Conservation (phyloP, 2,797 vertebrate genomes). For the Scomberomorus guttatus region DNA sequence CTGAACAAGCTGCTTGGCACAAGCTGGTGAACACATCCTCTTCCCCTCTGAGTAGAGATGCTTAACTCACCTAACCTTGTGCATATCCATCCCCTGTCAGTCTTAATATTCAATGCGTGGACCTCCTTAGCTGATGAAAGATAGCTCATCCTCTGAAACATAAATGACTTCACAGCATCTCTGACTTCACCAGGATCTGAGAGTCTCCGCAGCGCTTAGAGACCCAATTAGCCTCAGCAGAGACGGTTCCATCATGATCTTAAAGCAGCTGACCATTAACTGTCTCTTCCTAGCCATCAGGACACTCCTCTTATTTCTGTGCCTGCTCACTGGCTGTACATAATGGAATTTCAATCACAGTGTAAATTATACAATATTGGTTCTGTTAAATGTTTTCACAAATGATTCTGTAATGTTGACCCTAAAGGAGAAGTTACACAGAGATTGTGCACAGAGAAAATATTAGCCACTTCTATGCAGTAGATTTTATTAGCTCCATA, state of each 20-base stretch:
- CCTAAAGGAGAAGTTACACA: conserved; percentile 4
- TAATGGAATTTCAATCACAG: conserved; percentile 11
- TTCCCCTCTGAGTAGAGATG: conserved; percentile 13
- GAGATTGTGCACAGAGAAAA: not conserved
- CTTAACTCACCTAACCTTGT: conserved; percentile 25
- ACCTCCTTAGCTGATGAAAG: conserved; percentile 33
- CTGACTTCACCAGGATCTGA: conserved; percentile 32
- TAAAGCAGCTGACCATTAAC: conserved; percentile 45
- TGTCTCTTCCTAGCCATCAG: conserved; percentile 2
- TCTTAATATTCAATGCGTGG: not conserved
- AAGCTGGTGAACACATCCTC: conserved; percentile 22
- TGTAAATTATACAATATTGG: not conserved
- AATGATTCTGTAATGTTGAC: not conserved
- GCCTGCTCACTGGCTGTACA: not conserved
- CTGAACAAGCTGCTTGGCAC: conserved; percentile 35
- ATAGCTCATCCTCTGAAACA: conserved; percentile 29
- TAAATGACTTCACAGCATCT: conserved; percentile 42
- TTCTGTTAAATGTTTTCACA: not conserved
- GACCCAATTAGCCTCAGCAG: conserved; percentile 48
- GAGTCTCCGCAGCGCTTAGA: conserved; percentile 26
- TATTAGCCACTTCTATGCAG: not conserved
- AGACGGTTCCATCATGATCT: conserved; percentile 20
- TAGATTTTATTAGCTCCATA: not conserved
- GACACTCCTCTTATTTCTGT: conserved; percentile 14
- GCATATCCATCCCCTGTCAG: conserved; percentile 22